These are phyloP conservation scores for Rhynchonycteris naso DNA, from an alignment of 2,797 vertebrate species.

Conservation along the genomic window DNA sequence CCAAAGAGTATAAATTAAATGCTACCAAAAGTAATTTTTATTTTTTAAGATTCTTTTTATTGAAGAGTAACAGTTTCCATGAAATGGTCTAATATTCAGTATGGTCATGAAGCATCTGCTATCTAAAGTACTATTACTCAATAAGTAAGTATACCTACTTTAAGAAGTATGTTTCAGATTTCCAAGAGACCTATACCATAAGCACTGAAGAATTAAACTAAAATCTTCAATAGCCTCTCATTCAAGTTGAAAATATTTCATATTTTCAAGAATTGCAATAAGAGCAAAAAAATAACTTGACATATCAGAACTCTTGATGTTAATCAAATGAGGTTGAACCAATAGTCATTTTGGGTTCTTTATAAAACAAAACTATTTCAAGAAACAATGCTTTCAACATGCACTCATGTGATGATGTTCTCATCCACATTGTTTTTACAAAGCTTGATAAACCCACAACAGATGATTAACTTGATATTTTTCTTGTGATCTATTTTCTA, in stretches of 20 bases:
- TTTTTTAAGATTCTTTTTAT: constrained; percentile 10
- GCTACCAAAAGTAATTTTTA: neutral
- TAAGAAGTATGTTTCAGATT: constrained; percentile 41
- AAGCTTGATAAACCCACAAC: neutral
- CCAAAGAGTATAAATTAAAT: neutral
- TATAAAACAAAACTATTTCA: constrained; percentile 17
- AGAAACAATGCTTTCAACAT: constrained; percentile 12
- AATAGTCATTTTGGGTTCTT: neutral
- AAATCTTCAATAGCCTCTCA: neutral
- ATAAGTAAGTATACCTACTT: neutral
- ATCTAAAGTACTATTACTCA: neutral
- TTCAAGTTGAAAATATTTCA: constrained; percentile 1
- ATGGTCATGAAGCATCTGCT: neutral
- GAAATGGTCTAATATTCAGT: neutral
- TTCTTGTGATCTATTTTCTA: neutral
- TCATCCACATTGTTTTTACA: neutral
- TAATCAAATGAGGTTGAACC: neutral
- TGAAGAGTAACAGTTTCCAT: neutral
- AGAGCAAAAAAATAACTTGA: neutral
- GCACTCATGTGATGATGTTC: neutral
- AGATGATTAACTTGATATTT: neutral
- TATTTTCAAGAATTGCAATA: constrained; percentile 1
- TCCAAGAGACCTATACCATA: neutral
- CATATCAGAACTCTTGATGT: neutral
- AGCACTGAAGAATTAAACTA: constrained; percentile 17